Evolutionary conservation across 2,797 vertebrate genomes (phyloP), one percentile per base, ranked within the genome.

Genomic region (Oreochromis grahami): DNA sequence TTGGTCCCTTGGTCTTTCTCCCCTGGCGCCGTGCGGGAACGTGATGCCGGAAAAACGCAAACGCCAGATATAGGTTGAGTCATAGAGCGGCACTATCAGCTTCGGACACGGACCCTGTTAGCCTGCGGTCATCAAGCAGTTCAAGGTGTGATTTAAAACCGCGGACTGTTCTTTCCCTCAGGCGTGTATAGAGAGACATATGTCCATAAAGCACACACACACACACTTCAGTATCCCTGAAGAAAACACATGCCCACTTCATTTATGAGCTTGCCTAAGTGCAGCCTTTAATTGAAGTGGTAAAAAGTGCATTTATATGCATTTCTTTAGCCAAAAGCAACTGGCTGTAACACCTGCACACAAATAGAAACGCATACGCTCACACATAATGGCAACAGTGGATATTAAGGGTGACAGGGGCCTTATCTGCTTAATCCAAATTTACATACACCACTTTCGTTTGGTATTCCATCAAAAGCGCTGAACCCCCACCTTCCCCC

Each of bases 371-470:
- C 14, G 68, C 60, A 82, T 77, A 80, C 76, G 26, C 77, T 14
- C 50, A 21, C 65, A 84, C 91, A 92, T 92, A 93, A 91, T 87
- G 81, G 92, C 84, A 92, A 94, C 93, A 93, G 94, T 95, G 87
- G 88, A 89, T 92, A 95, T 95, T 95, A 87, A 91, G 87, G 90
- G 88, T 92, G 95, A 93, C 91, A 80, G 91, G 78, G 88, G 90
- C 89, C 93, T 95, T 94, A 94, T 95, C 93, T 72, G 77, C 93
- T 83, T 95, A 95, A 96, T 96, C 94, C 95, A 91, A 86, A 96
- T 96, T 96, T 96, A 95, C 95, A 96, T 95, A 94, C 88, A 93
- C 85, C 91, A 94, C 94, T 95, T 96, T 93, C 93, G 87, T 92
- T 92, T 91, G 92, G 88, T 94, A 89, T 93, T 88, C 58, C 90